phyloP scores from a whole-genome alignment of 2,888 invertebrate genomes.

The Aleiodes alternator region DNA sequence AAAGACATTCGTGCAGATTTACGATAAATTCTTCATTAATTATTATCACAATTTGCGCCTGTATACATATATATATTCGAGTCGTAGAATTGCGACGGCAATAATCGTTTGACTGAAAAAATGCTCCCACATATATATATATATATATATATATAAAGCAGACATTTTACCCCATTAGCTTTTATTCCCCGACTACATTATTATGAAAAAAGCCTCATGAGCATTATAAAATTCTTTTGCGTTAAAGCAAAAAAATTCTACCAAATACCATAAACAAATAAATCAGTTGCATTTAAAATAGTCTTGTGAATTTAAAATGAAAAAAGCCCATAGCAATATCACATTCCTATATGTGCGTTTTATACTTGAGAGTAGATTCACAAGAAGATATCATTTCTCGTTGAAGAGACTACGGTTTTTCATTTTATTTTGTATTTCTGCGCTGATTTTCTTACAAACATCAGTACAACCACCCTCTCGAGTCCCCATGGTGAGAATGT shows the following conservation, averaged over 20 bases:
- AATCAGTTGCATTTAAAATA: conserved; percentile 19
- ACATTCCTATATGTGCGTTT: conserved; percentile 39
- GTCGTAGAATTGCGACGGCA: too few species aligned
- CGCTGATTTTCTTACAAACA: not conserved
- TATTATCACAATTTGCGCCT: conserved; percentile 47
- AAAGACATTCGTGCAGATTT: conserved; percentile 44
- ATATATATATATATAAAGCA: too few species aligned
- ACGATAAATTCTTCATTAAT: conserved; percentile 57
- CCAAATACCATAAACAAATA: conserved; percentile 28
- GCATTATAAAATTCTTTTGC: conserved; percentile 21
- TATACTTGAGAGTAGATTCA: conserved; percentile 11
- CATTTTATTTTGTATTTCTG: conserved; percentile 1
- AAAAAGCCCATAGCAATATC: conserved; percentile 36
- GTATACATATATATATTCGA: too few species aligned
- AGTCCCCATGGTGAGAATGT: conserved; percentile 49
- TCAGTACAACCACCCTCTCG: conserved; percentile 1
- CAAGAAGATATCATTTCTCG: conserved; percentile 38
- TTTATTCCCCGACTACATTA: too few species aligned
- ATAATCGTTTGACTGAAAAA: too few species aligned
- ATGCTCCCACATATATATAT: too few species aligned
- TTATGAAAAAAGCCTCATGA: not conserved
- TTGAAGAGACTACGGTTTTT: conserved; percentile 34
- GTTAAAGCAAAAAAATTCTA: not conserved
- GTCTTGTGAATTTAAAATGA: conserved; percentile 25
- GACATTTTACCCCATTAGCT: too few species aligned